Base-by-base conservation (phyloP, 2,888 invertebrate species). In the Branchipolynoe longqiensis region DNA sequence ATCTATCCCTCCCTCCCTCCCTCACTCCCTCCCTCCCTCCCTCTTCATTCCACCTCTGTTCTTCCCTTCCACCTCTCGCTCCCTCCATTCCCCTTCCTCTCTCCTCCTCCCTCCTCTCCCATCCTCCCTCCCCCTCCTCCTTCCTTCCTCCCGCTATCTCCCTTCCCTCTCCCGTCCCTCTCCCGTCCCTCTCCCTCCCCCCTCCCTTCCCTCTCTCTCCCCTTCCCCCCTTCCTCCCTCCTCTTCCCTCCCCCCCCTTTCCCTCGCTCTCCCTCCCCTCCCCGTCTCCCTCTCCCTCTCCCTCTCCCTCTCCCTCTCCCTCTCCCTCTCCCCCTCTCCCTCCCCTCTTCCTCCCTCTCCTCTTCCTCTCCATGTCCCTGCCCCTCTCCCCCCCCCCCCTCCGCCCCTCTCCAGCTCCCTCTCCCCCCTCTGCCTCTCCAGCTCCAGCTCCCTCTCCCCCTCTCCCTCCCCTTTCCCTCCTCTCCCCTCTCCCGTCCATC, bases 221-320 rank as follows among this genome's bases (percentile, higher is more conserved):
- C 62, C 62, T 22, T 8, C 6, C 6, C 6, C n/a, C 28, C n/a
- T 14, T 25, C 62, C 8, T 25, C 6, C n/a, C 6, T 25, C 62
- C 6, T 62, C 62, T 62, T 6, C 62, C 62, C n/a, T 62, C n/a
- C 62, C 6, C 62, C 62, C n/a, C 62, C 62, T 62, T 6, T 62
- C 62, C 62, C 8, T n/a, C 28, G 6, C 6, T 28, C 28, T 28
- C 6, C 62, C 28, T 8, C 28, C 62, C n/a, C 62, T 62, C 8
- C 28, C 62, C 6, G 8, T 62, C 62, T 14, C 62, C 28, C 8
- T 62, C 62, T 62, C 12, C n/a, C 6, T 28, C 6, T 28, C 28
- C 62, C 8, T 8, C 28, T 62, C 28, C 62, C n/a, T 8, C n/a
- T 28, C 12, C 62, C 62, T 73, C 73, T 31, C 28, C 33, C 48